These are phyloP conservation scores for Hetaerina titia DNA, from an alignment of 2,888 invertebrate species.

Conservation along the genomic window DNA sequence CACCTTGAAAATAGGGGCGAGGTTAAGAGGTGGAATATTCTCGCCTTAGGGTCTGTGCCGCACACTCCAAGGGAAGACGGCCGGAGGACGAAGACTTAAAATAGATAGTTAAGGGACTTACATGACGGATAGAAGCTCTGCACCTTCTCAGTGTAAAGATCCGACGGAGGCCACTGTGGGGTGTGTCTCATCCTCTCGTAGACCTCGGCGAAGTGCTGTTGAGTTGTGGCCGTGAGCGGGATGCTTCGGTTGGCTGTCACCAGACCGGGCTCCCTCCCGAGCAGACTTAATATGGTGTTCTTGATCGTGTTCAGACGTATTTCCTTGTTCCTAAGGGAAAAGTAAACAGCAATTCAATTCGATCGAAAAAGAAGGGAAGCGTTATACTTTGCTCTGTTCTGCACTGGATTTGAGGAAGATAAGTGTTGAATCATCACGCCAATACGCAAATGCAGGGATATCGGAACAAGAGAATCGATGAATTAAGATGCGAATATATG, in stretches of 20 bases:
- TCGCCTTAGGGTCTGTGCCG: background rate
- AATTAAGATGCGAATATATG: too few species aligned
- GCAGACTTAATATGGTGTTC: slow-evolving; percentile 70
- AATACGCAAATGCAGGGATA: too few species aligned
- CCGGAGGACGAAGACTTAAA: background rate
- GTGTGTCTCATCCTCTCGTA: slow-evolving; percentile 69
- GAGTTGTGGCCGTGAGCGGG: slow-evolving; percentile 24
- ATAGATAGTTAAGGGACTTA: slow-evolving; percentile 73
- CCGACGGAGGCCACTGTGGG: slow-evolving; percentile 71
- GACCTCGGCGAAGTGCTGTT: slow-evolving; percentile 46
- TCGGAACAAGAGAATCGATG: too few species aligned
- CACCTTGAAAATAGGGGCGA: background rate
- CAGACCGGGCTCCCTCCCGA: slow-evolving; percentile 31
- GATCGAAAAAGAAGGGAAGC: too few species aligned
- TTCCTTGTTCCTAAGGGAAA: slow-evolving; percentile 70
- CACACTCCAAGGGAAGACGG: background rate
- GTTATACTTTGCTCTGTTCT: too few species aligned
- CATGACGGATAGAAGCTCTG: slow-evolving; percentile 78
- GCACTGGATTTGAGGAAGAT: too few species aligned
- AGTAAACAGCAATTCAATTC: background rate
- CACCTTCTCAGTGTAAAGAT: slow-evolving; percentile 75
- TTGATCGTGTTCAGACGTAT: slow-evolving; percentile 71
- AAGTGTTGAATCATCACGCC: too few species aligned
- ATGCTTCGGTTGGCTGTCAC: slow-evolving; percentile 5
- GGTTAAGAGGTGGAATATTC: background rate